Conservation (phyloP, 1,140 invertebrate genomes). For the Drosophila gunungcola region DNA sequence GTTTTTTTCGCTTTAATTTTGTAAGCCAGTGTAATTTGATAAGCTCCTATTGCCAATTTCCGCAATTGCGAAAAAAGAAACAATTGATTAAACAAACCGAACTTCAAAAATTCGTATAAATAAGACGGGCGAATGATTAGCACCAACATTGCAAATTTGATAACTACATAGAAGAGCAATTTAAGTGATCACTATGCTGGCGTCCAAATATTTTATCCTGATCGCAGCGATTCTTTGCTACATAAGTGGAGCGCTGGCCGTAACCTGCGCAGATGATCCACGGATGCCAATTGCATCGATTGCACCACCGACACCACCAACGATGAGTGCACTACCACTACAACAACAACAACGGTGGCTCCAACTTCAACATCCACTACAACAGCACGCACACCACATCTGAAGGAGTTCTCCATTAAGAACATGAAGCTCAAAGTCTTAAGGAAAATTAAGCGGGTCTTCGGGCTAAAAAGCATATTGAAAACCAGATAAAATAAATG, state of each 20-base stretch:
- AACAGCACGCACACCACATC: constrained; percentile 2
- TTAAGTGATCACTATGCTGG: constrained; percentile 2
- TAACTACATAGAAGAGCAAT: not conserved
- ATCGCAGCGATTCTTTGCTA: constrained; percentile 8
- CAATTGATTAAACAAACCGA: constrained; percentile 36
- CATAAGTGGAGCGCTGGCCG: constrained; percentile 10
- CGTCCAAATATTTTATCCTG: constrained; percentile 19
- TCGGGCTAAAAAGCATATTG: not conserved
- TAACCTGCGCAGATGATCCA: constrained; percentile 12
- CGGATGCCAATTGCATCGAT: constrained; percentile 1
- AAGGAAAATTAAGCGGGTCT: not conserved
- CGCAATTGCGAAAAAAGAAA: constrained; percentile 7
- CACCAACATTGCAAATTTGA: not conserved
- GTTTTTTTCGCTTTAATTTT: no score
- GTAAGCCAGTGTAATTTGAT: constrained; percentile 20
- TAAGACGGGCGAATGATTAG: not conserved
- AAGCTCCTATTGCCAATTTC: constrained; percentile 34
- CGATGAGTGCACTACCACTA: constrained; percentile 23
- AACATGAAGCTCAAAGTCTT: not conserved
- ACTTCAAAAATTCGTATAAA: constrained; percentile 25
- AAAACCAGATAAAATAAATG: no score
- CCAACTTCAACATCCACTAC: not conserved
- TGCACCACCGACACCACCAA: constrained; percentile 5
- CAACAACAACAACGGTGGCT: constrained; percentile 18
- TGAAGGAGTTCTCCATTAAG: constrained; percentile 6